These are phyloP conservation scores for Tenualosa thibaudeaui DNA, from an alignment of 2,797 vertebrate genomes.

Conservation along the genomic window DNA sequence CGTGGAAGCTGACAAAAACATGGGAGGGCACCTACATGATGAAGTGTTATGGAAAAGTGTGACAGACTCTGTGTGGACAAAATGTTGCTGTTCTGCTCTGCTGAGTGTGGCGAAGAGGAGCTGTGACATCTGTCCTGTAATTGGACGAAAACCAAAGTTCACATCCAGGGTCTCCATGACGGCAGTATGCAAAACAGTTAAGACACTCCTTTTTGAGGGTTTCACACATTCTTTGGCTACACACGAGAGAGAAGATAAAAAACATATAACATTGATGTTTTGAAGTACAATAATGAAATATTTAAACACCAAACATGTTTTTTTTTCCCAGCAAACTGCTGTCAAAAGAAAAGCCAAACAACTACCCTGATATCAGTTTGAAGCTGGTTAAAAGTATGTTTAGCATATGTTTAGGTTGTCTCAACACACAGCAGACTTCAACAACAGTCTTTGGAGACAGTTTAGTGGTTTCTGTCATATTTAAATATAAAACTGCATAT, in stretches of 20 bases:
- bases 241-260: not conserved
- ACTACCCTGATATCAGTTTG: not conserved
- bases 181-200: not conserved
- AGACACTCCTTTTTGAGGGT: not conserved
- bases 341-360: not conserved
- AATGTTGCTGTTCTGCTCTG: not conserved
- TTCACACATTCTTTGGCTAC: not conserved
- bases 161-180: conserved; percentile 9
- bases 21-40: not conserved
- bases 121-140: conserved; percentile 12
- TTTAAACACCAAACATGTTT: not conserved
- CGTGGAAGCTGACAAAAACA: not conserved
- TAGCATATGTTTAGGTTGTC: not conserved
- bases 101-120: not conserved
- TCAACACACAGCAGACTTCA: not conserved
- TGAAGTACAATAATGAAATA: not conserved
- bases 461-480: not conserved
- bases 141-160: conserved; percentile 1
- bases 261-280: not conserved
- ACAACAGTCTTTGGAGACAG: not conserved
- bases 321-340: not conserved
- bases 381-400: not conserved
- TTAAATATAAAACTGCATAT: too few relatives aligned
- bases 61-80: not conserved
- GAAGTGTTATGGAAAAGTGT: not conserved